Evolutionary conservation across 2,888 invertebrate genomes (phyloP), one percentile per base, ranked within the genome.

Genomic region (Busseola fusca): DNA sequence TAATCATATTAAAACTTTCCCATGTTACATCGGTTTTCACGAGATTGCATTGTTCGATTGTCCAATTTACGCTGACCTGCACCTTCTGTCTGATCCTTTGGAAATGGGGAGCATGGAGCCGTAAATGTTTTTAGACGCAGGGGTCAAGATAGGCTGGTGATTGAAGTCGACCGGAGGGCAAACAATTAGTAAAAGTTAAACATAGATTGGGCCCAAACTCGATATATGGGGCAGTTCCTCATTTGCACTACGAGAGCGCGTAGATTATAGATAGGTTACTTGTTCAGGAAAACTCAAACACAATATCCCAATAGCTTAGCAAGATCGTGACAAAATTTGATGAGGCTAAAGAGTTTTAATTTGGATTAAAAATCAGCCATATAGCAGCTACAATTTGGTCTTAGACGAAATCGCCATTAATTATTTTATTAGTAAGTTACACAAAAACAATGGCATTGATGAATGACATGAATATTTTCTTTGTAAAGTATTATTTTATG

Each of bases 161-260:
- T 83, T 83, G 84, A 85, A 88, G 87, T 86, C 84, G 87, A 87
- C 88, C 89, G 90, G 86, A 86, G 87, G 86, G 90, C 90, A 93
- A 93, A 93, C 93, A 93, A 93, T 94, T 93, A 93, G 90, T 80
- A 86, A 87, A 93, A 93, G 92, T 93, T 93, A 93, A 93, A 93
- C 91, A 92, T 88, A 87, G 89, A 90, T 90, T 88, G 87, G 86
- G 86, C 87, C 89, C 87, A 83, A 87, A 88, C 88, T 87, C 85
- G 74, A 87, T 87, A 86, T 88, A 86, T 87, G 86, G 86, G 87
- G 85, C 86, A 86, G 90, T 91, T 88, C 87, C 90, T 91, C 90
- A 88, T 90, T 90, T 86, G 74, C 71, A 75, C 56, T 59, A 77
- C 79, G 84, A 88, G 84, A 84, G 84, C 72, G 81, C 76, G 70